These are phyloP conservation scores for Scomber colias DNA, from an alignment of 2,113 vertebrate species.

Conservation along the genomic window DNA sequence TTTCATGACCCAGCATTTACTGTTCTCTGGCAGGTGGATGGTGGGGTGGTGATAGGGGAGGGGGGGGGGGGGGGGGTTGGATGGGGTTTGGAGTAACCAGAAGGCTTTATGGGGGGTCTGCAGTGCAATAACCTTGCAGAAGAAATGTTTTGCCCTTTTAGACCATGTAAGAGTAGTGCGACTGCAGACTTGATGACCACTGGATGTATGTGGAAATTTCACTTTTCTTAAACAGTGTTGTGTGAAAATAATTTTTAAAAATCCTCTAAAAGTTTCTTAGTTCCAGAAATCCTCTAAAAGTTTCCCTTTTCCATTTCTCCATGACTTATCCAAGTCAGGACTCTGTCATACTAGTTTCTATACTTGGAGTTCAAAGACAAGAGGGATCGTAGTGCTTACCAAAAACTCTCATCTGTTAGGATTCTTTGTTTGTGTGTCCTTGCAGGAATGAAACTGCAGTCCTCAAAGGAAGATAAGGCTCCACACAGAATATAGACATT, in stretches of 20 bases:
- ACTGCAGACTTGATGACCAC: not conserved
- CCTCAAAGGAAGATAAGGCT: slow-evolving; percentile 32
- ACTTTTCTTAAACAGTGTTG: not conserved
- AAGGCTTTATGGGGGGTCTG: slow-evolving; percentile 13
- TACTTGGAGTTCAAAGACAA: slow-evolving; percentile 49
- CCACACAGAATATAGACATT: not conserved
- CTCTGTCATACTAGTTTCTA: slow-evolving; percentile 6
- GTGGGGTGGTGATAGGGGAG: not conserved
- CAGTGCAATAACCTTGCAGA: slow-evolving; percentile 21
- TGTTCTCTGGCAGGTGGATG: slow-evolving; percentile 21
- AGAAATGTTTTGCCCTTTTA: not conserved
- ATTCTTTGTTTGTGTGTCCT: slow-evolving; percentile 15
- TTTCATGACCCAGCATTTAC: slow-evolving; percentile 53
- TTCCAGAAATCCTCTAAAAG: slow-evolving; percentile 4
- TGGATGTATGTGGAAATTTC: not conserved
- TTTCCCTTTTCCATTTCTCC: not conserved
- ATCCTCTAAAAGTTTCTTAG: too few relatives aligned
- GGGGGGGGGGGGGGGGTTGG: slow-evolving; percentile 1
- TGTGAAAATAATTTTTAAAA: slow-evolving; percentile 12
- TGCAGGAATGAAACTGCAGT: slow-evolving; percentile 6
- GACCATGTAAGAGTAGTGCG: not conserved
- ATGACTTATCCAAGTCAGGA: slow-evolving; percentile 22
- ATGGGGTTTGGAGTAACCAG: not conserved
- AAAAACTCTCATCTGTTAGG: not conserved
- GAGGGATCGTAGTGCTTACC: slow-evolving; percentile 40